Percentiles rank a stretch among this genome's conserved stretches.
These are phyloP conservation scores for Melanotaenia pygmaea DNA, from an alignment of 2,797 vertebrate genomes.

Conservation along the genomic window DNA sequence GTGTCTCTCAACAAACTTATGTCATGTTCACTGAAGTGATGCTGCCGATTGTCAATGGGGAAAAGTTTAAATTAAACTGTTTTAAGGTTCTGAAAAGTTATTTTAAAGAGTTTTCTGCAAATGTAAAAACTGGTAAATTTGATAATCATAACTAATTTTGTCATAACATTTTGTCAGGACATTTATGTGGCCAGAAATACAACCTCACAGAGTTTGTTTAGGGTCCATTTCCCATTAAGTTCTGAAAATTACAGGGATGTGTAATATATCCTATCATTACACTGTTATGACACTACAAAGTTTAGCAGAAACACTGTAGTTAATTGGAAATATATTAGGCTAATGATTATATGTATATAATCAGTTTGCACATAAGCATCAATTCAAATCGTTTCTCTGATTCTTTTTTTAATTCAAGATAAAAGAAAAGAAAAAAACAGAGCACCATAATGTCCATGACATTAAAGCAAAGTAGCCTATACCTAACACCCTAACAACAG, in stretches of 20 bases:
- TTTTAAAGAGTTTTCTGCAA: background rate
- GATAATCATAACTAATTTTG: too few relatives aligned
- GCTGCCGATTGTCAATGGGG: slow-evolving; percentile 14
- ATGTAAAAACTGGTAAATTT: background rate
- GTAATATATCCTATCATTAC: background rate
- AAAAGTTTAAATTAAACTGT: slow-evolving; percentile 26
- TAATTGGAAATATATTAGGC: too few relatives aligned
- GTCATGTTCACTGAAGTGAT: slow-evolving; percentile 49
- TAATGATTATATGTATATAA: too few relatives aligned
- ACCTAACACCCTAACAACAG: too few relatives aligned
- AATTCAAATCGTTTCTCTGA: too few relatives aligned
- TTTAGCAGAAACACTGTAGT: background rate
- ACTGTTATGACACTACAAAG: background rate
- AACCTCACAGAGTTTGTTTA: background rate
- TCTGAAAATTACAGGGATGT: background rate
- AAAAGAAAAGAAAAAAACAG: too few relatives aligned
- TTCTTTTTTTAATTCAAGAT: too few relatives aligned
- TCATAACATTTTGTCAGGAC: too few relatives aligned
- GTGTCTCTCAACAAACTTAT: slow-evolving; percentile 33
- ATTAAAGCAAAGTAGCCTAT: background rate
- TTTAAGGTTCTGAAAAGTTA: background rate
- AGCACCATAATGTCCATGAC: background rate
- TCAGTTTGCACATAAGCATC: too few relatives aligned
- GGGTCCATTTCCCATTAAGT: background rate
- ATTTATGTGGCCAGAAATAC: background rate